Evolutionary conservation across 1,140 invertebrate genomes (phyloP).

Genomic region (Drepana arcuata): DNA sequence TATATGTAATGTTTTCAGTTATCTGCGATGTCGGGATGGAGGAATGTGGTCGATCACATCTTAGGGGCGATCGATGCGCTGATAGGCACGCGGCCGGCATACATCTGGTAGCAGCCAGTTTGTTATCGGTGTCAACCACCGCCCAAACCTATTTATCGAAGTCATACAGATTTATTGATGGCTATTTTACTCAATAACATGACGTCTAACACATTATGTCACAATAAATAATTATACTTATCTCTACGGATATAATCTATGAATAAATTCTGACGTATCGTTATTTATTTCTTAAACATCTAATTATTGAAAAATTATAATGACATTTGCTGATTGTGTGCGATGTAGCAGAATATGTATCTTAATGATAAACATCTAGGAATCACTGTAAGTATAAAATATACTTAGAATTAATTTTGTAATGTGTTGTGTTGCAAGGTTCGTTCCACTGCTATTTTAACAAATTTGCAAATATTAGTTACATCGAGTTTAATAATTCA

Average conservation of each 20-base stretch:
- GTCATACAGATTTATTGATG: slow-evolving; percentile 35
- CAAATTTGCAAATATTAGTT: slow-evolving; percentile 11
- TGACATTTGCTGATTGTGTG: no score
- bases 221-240: slow-evolving; percentile 24
- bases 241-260: no score
- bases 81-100: slow-evolving; percentile 25
- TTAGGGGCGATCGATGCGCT: slow-evolving; percentile 29
- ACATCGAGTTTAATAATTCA: slow-evolving; percentile 17
- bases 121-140: slow-evolving; percentile 26
- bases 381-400: no score
- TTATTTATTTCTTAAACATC: no score
- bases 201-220: slow-evolving; percentile 27
- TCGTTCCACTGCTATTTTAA: slow-evolving; percentile 4
- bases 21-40: slow-evolving; percentile 35
- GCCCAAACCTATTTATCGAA: slow-evolving; percentile 36
- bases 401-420: no score
- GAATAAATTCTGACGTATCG: no score
- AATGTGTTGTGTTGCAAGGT: no score
- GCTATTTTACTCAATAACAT: slow-evolving; percentile 31
- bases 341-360: no score
- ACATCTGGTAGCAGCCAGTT: slow-evolving; percentile 32
- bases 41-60: slow-evolving; percentile 41
- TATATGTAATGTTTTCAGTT: slow-evolving; percentile 40
- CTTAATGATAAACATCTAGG: no score
- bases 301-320: no score